A percentile compares a stretch with the other conserved stretches of the same genome.
Evolutionary conservation across 1,140 invertebrate species (phyloP).

Genomic region (Lysiphlebus fabarum): DNA sequence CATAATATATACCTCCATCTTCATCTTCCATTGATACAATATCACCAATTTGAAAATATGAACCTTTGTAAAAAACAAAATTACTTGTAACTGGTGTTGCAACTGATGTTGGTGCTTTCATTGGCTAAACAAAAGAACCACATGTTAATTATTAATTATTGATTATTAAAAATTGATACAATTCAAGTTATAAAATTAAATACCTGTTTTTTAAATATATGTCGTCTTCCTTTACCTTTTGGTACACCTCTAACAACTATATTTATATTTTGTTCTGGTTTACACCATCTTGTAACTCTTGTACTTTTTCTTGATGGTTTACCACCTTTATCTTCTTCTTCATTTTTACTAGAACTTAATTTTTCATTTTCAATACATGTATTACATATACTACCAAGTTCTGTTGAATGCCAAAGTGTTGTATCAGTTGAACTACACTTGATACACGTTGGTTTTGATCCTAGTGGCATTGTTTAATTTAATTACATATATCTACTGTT

Average conservation of each 20-base stretch:
- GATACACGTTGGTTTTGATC: conserved; percentile 60
- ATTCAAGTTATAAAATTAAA: neutral
- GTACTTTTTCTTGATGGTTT: conserved; percentile 59
- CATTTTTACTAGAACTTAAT: conserved; percentile 38
- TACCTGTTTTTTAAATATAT: conserved; percentile 76
- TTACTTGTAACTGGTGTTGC: conserved; percentile 78
- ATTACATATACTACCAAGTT: conserved; percentile 62
- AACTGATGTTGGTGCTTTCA: conserved; percentile 76
- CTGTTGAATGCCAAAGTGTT: conserved; percentile 64
- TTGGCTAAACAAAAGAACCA: conserved; percentile 54
- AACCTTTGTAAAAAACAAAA: conserved; percentile 80
- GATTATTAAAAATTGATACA: neutral
- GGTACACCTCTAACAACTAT: conserved; percentile 49
- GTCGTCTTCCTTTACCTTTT: conserved; percentile 71
- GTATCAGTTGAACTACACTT: conserved; percentile 62
- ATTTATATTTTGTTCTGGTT: conserved; percentile 47
- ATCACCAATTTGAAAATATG: conserved; percentile 86
- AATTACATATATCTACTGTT: neutral
- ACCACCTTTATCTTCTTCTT: conserved; percentile 46
- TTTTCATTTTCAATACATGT: conserved; percentile 57
- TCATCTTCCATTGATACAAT: conserved; percentile 82
- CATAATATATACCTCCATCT: conserved; percentile 78
- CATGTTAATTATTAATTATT: neutral
- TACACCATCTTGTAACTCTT: conserved; percentile 58
- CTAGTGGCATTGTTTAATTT: conserved; percentile 59